These are phyloP conservation scores for Ophion costatus DNA, from an alignment of 2,888 invertebrate species.

Conservation along the genomic window DNA sequence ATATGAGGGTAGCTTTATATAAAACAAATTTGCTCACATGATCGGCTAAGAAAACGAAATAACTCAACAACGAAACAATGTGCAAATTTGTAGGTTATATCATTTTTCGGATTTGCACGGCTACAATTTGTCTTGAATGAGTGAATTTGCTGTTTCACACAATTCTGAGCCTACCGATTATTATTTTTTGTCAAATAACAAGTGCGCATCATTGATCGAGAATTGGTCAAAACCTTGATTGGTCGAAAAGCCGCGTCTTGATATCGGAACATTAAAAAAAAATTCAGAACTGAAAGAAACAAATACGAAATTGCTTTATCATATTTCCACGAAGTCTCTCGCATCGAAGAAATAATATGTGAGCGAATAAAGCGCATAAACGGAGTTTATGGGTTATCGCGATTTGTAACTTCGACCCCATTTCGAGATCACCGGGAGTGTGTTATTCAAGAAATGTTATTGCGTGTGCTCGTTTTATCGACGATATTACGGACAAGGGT, in stretches of 20 bases:
- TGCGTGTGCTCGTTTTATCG: constrained; percentile 32
- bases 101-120: too few species aligned
- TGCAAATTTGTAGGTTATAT: too few species aligned
- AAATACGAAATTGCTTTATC: not conserved
- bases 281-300: not conserved
- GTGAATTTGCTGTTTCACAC: too few species aligned
- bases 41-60: too few species aligned
- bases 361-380: not conserved
- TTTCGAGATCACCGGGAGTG: constrained; percentile 11
- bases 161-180: too few species aligned
- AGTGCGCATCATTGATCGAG: not conserved
- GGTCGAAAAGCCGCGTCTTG: not conserved
- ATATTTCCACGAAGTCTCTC: constrained; percentile 1
- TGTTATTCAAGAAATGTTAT: constrained; percentile 9
- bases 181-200: not conserved
- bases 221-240: not conserved
- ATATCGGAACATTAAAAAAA: not conserved
- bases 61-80: too few species aligned
- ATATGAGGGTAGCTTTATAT: too few species aligned
- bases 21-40: too few species aligned
- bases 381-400: constrained; percentile 55
- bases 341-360: not conserved
- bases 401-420: constrained; percentile 41
- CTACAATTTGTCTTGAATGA: too few species aligned
- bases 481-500: constrained; percentile 10